Evolutionary conservation across 1,140 invertebrate genomes (phyloP).

Genomic region (Papilio dardanus): DNA sequence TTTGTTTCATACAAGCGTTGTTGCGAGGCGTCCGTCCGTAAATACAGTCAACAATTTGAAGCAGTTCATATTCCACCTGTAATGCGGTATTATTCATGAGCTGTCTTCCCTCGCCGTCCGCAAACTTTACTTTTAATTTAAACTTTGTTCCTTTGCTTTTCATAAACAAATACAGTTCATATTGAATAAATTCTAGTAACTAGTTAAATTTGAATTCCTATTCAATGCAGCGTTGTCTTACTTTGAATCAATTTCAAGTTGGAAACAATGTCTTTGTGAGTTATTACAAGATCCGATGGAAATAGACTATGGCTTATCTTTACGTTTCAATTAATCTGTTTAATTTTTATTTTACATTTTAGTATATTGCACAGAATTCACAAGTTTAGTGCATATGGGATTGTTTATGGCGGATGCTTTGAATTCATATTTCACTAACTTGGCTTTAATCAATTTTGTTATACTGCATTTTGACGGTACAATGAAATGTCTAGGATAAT

Average conservation of each 20-base stretch:
- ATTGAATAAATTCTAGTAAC: conserved; percentile 21
- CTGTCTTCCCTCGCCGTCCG: conserved; percentile 18
- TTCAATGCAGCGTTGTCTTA: not conserved
- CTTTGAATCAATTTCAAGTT: conserved; percentile 3
- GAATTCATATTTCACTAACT: too few species aligned
- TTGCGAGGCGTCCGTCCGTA: not conserved
- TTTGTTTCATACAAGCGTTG: conserved; percentile 1
- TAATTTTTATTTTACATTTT: not conserved
- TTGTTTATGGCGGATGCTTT: too few species aligned
- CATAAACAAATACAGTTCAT: conserved; percentile 21
- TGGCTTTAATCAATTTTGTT: too few species aligned
- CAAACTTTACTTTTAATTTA: conserved; percentile 39
- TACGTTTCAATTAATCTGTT: not conserved
- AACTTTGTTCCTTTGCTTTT: conserved; percentile 34
- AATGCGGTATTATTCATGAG: conserved; percentile 36
- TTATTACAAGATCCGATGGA: not conserved
- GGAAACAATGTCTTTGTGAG: not conserved
- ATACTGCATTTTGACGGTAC: too few species aligned
- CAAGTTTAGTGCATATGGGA: too few species aligned
- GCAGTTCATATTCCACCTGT: conserved; percentile 30
- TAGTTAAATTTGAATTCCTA: conserved; percentile 12
- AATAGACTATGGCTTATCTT: not conserved
- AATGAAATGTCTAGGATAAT: too few species aligned
- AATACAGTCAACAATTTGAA: conserved; percentile 22
- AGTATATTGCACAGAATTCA: too few species aligned